phyloP scores from a whole-genome alignment of 2,888 invertebrate genomes.

The Hirudinaria manillensis region DNA sequence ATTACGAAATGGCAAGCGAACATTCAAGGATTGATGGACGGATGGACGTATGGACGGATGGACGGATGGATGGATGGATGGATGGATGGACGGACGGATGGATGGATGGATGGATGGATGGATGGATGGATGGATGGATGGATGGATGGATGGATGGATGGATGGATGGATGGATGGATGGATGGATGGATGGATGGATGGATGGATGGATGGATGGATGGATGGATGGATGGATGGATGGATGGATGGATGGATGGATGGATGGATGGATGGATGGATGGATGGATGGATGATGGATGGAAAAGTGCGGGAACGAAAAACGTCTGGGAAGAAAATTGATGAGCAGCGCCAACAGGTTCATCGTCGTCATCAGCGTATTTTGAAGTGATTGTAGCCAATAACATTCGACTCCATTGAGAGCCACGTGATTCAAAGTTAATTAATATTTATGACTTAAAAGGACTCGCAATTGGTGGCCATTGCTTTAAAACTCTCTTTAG shows the following conservation, averaged over 20 bases:
- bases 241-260: conserved; percentile 10
- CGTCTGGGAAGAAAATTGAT: neutral
- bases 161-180: conserved; percentile 6
- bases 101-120: conserved; percentile 10
- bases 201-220: neutral
- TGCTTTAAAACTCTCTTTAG: no score
- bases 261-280: neutral
- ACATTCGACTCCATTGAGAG: no score
- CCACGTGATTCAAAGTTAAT: no score
- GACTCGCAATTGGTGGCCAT: no score
- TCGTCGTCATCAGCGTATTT: no score
- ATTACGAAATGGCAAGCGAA: neutral
- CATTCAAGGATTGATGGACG: neutral
- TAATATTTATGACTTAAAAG: no score
- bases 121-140: conserved; percentile 2
- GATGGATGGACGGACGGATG: conserved; percentile 9
- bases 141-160: conserved; percentile 4
- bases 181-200: conserved; percentile 3
- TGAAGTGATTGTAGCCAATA: no score
- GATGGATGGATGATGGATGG: neutral
- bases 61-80: conserved; percentile 9
- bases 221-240: conserved; percentile 8
- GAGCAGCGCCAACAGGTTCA: no score
- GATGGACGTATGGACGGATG: conserved; percentile 1
- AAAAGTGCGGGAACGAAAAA: neutral